Percentiles rank a stretch among this genome's conserved stretches.
phyloP scores from a whole-genome alignment of 2,888 invertebrate genomes.

The Dilophus febrilis region DNA sequence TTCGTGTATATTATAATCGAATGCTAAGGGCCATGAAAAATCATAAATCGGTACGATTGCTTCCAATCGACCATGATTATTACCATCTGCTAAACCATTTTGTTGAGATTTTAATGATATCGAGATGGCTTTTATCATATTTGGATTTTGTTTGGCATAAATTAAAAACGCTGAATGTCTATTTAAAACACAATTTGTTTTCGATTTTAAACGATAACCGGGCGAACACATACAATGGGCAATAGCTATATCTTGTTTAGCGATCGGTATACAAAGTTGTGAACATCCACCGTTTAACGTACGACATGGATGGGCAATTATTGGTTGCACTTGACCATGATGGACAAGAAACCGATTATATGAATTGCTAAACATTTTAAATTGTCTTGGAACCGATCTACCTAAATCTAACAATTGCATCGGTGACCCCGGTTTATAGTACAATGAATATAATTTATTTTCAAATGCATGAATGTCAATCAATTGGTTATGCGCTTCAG shows the following conservation, averaged over 20 bases:
- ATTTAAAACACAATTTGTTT: conserved; percentile 40
- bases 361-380: no score
- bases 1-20: conserved; percentile 48
- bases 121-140: conserved; percentile 50
- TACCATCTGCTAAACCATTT: conserved; percentile 14
- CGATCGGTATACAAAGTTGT: conserved; percentile 57
- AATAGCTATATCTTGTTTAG: conserved; percentile 34
- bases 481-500: no score
- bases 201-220: conserved; percentile 44
- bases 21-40: conserved; percentile 43
- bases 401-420: no score
- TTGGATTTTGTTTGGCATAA: conserved; percentile 46
- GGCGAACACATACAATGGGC: conserved; percentile 55
- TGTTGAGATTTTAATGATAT: conserved; percentile 16
- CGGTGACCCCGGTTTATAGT: conserved; percentile 9
- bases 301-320: conserved; percentile 51
- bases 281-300: conserved; percentile 57
- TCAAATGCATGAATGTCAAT: conserved; percentile 33
- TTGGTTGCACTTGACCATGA: conserved; percentile 62
- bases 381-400: no score
- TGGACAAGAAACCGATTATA: conserved; percentile 45
- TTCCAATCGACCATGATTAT: no score
- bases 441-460: conserved; percentile 27
- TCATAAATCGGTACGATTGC: conserved; percentile 54
- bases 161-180: conserved; percentile 46